A percentile compares a stretch with the other conserved stretches of the same genome.
Evolutionary conservation across 2,113 vertebrate species (phyloP).

Genomic region (Puntigrus tetrazona): DNA sequence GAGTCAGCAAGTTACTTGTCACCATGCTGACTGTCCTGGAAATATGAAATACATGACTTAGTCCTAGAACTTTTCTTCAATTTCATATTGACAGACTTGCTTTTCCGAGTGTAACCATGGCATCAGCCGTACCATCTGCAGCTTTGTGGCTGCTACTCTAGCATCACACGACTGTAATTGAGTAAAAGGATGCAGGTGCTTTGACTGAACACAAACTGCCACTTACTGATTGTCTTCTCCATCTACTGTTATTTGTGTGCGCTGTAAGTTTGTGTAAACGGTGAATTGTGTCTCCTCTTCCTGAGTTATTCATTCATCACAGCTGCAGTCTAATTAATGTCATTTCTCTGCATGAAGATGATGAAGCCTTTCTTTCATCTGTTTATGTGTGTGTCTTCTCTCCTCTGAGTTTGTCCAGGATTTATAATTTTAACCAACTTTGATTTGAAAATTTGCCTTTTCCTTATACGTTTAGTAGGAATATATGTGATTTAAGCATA

Average conservation of each 20-base stretch:
- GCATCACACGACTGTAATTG: conserved; percentile 22
- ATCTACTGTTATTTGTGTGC: neutral
- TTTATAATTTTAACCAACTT: conserved; percentile 1
- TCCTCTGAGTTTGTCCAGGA: neutral
- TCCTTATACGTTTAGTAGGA: neutral
- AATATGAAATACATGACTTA: neutral
- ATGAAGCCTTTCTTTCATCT: conserved; percentile 6
- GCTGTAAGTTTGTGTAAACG: neutral
- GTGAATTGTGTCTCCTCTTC: conserved; percentile 8
- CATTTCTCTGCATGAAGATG: conserved; percentile 32
- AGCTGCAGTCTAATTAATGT: conserved; percentile 48
- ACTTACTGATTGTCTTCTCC: neutral
- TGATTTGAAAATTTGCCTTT: conserved; percentile 4
- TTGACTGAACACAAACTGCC: conserved; percentile 23
- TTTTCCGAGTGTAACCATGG: conserved; percentile 14
- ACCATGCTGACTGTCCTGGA: conserved; percentile 17
- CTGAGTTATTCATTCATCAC: conserved; percentile 44
- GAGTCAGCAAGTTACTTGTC: conserved; percentile 1
- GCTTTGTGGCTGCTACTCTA: conserved; percentile 14
- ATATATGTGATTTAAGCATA: neutral
- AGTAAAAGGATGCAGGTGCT: conserved; percentile 42
- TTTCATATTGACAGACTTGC: conserved; percentile 9
- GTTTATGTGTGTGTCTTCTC: neutral
- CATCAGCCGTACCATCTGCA: conserved; percentile 26
- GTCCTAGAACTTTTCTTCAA: neutral